phyloP scores from a whole-genome alignment of 2,888 invertebrate genomes.

The Strigamia maritima region DNA sequence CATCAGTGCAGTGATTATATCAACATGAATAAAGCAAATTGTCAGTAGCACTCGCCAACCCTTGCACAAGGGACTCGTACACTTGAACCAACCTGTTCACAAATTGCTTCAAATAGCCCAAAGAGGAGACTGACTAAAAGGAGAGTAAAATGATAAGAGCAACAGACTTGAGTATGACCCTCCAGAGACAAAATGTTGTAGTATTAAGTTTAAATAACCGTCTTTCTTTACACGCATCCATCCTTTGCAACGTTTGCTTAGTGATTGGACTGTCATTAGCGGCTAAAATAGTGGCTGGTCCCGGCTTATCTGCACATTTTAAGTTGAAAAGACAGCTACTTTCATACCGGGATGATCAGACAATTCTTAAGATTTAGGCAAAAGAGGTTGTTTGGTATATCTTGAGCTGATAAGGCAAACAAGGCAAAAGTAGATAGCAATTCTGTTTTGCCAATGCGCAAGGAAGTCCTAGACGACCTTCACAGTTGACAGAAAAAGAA shows the following conservation, averaged over 20 bases:
- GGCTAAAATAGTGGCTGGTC: constrained; percentile 1
- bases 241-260: background rate
- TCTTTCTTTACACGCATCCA: background rate
- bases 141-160: constrained; percentile 27
- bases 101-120: constrained; percentile 31
- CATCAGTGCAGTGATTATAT: constrained; percentile 31
- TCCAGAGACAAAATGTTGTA: constrained; percentile 22
- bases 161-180: constrained; percentile 1
- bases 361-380: constrained; percentile 15
- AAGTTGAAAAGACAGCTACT: constrained; percentile 26
- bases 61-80: constrained; percentile 30
- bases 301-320: constrained; percentile 17
- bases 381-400: constrained; percentile 1
- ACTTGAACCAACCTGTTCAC: constrained; percentile 34
- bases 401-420: constrained; percentile 28
- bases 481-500: constrained; percentile 34
- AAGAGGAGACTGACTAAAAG: constrained; percentile 29
- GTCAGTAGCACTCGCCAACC: constrained; percentile 27
- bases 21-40: constrained; percentile 29
- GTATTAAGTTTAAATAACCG: constrained; percentile 13
- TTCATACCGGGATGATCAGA: constrained; percentile 1
- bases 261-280: constrained; percentile 5
- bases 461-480: constrained; percentile 34
- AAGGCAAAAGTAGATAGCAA: constrained; percentile 24
- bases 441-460: constrained; percentile 33